Percentiles rank a stretch among this genome's conserved stretches.
Evolutionary conservation across 35 echinoderm and acorn worm genomes (phyloP).

Genomic region (Apostichopus japonicus): DNA sequence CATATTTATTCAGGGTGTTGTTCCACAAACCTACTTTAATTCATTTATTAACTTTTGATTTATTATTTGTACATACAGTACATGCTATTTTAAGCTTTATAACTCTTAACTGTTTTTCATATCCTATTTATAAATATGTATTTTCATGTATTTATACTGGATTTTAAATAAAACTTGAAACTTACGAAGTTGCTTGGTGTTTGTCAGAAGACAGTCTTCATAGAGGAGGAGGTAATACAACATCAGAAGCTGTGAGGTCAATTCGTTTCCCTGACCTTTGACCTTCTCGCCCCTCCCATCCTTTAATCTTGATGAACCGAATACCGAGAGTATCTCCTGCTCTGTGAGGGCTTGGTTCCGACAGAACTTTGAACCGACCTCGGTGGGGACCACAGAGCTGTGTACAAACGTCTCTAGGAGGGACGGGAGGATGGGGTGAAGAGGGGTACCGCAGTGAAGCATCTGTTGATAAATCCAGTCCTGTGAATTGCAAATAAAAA

Average conservation of each 20-base stretch:
- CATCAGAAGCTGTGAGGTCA: conserved; percentile 89
- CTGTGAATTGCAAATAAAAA: conserved; percentile 23
- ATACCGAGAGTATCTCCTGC: conserved; percentile 93
- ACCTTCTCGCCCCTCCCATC: conserved; percentile 44
- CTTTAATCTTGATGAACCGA: conserved; percentile 71
- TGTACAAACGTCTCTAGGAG: conserved; percentile 93
- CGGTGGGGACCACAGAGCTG: conserved; percentile 79
- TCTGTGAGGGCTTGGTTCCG: conserved; percentile 83
- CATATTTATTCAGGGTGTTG: too few species aligned
- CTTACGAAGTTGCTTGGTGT: conserved; percentile 88
- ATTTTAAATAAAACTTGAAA: neutral
- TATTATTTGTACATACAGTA: too few species aligned
- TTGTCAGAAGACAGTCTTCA: conserved; percentile 92
- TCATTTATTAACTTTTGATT: too few species aligned
- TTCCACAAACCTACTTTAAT: too few species aligned
- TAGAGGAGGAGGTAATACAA: conserved; percentile 96
- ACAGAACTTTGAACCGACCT: conserved; percentile 70
- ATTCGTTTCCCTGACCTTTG: conserved; percentile 23
- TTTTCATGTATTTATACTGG: too few species aligned
- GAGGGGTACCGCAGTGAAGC: conserved; percentile 78
- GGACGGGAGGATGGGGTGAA: conserved; percentile 88
- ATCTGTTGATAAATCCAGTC: conserved; percentile 99
- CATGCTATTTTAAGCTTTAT: too few species aligned
- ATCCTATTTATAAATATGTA: too few species aligned
- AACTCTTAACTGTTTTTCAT: too few species aligned